These are phyloP conservation scores for Periplaneta americana DNA, from an alignment of 1,140 invertebrate genomes.

Conservation along the genomic window DNA sequence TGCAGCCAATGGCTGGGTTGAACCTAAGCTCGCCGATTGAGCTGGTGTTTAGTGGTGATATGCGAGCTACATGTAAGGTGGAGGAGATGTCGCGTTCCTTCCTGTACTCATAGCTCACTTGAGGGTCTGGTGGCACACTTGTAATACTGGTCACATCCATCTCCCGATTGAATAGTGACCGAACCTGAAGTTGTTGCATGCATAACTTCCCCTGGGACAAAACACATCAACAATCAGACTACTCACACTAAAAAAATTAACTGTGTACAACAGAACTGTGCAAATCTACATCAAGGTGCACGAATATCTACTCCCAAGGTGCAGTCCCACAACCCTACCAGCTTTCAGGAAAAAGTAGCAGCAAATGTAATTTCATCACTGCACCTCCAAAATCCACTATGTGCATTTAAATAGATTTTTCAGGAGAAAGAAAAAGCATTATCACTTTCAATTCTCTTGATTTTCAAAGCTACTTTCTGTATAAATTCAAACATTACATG, in stretches of 20 bases:
- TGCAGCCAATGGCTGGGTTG: conserved; percentile 63
- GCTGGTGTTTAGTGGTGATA: conserved; percentile 30
- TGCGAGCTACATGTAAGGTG: conserved; percentile 6
- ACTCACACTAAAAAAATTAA: not conserved
- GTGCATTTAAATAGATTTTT: too few species aligned
- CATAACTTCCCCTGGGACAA: conserved; percentile 69
- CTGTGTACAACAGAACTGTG: not conserved
- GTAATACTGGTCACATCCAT: conserved; percentile 55
- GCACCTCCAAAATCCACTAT: too few species aligned
- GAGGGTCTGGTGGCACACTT: conserved; percentile 44
- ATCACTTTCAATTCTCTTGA: too few species aligned
- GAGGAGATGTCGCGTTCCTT: not conserved
- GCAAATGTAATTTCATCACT: too few species aligned
- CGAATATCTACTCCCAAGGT: too few species aligned
- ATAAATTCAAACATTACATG: too few species aligned
- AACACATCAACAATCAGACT: not conserved
- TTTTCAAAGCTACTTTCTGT: too few species aligned
- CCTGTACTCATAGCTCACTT: conserved; percentile 36
- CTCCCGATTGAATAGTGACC: conserved; percentile 64
- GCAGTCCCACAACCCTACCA: too few species aligned
- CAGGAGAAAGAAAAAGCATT: too few species aligned
- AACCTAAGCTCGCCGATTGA: conserved; percentile 55
- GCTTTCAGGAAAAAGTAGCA: too few species aligned
- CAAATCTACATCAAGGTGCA: not conserved
- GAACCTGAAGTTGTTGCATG: conserved; percentile 60